Evolutionary conservation across 2,888 invertebrate species (phyloP).

Genomic region (Idaea aversata): DNA sequence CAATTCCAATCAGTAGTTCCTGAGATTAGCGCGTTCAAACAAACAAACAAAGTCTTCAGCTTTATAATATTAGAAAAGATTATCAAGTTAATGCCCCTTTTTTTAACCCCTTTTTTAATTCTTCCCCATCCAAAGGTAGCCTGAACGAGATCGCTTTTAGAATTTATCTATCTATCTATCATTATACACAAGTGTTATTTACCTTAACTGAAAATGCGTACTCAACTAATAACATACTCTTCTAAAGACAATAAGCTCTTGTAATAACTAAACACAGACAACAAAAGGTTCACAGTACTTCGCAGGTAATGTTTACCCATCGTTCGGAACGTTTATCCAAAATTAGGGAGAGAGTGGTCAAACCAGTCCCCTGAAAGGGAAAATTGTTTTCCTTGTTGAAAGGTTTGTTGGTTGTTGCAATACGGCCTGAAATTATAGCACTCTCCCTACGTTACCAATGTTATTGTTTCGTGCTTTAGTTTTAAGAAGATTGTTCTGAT

Average conservation of each 20-base stretch:
- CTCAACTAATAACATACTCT: background rate
- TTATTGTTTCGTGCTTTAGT: slow-evolving; percentile 46
- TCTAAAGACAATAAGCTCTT: slow-evolving; percentile 23
- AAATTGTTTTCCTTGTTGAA: slow-evolving; percentile 56
- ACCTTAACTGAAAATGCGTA: background rate
- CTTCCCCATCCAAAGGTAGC: too few species aligned
- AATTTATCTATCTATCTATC: too few species aligned
- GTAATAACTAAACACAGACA: slow-evolving; percentile 21
- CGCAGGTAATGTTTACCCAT: slow-evolving; percentile 39
- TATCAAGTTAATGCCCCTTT: too few species aligned
- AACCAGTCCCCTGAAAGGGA: slow-evolving; percentile 46
- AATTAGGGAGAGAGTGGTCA: slow-evolving; percentile 55
- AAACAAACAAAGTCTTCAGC: too few species aligned
- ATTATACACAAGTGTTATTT: background rate
- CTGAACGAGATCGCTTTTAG: too few species aligned
- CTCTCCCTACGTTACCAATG: slow-evolving; percentile 43
- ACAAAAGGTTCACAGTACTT: slow-evolving; percentile 25
- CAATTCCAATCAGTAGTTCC: too few species aligned
- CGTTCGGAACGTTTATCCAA: slow-evolving; percentile 50
- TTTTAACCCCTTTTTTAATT: too few species aligned
- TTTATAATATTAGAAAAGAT: too few species aligned
- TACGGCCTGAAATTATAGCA: slow-evolving; percentile 49
- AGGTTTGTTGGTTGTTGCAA: slow-evolving; percentile 54
- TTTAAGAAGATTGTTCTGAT: slow-evolving; percentile 48
- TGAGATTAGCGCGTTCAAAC: too few species aligned